Evolutionary conservation across 1,140 invertebrate genomes (phyloP).

Genomic region (Oncopodura yosiiana): DNA sequence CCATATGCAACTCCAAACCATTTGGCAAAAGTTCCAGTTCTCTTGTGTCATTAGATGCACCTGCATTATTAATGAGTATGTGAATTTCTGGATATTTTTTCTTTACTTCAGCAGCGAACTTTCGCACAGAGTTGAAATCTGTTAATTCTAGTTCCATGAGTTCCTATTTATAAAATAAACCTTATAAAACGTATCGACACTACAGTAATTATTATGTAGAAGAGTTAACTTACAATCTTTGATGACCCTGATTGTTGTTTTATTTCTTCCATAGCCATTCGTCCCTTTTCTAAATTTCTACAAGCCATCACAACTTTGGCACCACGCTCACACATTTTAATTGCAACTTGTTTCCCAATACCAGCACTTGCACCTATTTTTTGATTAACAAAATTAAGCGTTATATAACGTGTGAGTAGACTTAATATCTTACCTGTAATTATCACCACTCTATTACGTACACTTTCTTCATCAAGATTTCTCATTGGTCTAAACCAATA

Average conservation of each 20-base stretch:
- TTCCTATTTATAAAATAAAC: too few species aligned
- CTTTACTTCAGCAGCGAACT: conserved; percentile 56
- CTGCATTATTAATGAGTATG: conserved; percentile 68
- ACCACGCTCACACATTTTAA: conserved; percentile 43
- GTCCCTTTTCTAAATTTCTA: conserved; percentile 2
- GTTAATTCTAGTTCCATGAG: conserved; percentile 50
- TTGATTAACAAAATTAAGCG: too few species aligned
- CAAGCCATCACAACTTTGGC: not conserved
- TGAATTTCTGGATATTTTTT: conserved; percentile 53
- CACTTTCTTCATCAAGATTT: too few species aligned
- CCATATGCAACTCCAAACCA: not conserved
- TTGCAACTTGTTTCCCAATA: conserved; percentile 47
- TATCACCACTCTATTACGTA: too few species aligned
- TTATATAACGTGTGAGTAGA: too few species aligned
- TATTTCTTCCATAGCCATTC: too few species aligned
- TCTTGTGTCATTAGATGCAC: conserved; percentile 41
- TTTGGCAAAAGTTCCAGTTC: not conserved
- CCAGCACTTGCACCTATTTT: conserved; percentile 50
- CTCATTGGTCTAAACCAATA: too few species aligned
- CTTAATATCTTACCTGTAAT: too few species aligned
- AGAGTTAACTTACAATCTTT: too few species aligned
- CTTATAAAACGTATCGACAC: too few species aligned
- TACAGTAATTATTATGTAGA: too few species aligned
- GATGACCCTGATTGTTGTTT: too few species aligned
- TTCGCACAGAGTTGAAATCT: conserved; percentile 57